Base-by-base conservation (phyloP, 1,140 invertebrate genomes). In the Heliconius himera region DNA sequence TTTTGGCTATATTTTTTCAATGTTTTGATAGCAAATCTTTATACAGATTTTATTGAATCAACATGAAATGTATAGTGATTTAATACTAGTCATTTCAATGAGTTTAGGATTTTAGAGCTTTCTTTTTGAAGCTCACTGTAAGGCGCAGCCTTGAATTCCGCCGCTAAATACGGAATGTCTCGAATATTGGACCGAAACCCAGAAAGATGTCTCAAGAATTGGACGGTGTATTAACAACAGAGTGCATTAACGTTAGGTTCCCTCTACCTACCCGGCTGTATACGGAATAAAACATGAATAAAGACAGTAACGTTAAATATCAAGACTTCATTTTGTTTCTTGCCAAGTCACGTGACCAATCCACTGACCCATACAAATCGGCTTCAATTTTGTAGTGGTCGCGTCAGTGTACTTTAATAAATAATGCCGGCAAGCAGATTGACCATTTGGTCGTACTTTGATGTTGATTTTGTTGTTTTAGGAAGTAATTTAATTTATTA, bases 341-440 rank as follows among this genome's bases (percentile, higher is more conserved):
- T 49, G 36, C 78, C 70, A 70, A 74, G 78, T 89, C 85, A 88
- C 88, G 88, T 90, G 88, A 88, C 85, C 83, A 79, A 74, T 71
- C 73, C 82, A 91, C 80, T 82, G 84, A 76, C 66, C 73, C 38
- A 83, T 82, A 85, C 85, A 85, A 90, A 88, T 90, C 86, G 87
- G 87, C 89, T 90, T 89, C 84, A 89, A 89, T 90, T 85, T 81
- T 82, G 83, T 83, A 73, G 82, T 82, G 83, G 78, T 85, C 84
- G 81, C 82, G 80, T 83, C 85, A 82, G 82, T 73, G 60, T 66
- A 51, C 54, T 38, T 84, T 87, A 89, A 90, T 89, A 89, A 89
- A 89, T 88, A 90, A 90, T 85, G 84, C 75, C 77, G 70, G 70
- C 79, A 82, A 85, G 76, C 78, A 81, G 82, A 70, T 73, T 46